phyloP scores from a whole-genome alignment of 2,888 invertebrate species.

The Mesoligia furuncula region DNA sequence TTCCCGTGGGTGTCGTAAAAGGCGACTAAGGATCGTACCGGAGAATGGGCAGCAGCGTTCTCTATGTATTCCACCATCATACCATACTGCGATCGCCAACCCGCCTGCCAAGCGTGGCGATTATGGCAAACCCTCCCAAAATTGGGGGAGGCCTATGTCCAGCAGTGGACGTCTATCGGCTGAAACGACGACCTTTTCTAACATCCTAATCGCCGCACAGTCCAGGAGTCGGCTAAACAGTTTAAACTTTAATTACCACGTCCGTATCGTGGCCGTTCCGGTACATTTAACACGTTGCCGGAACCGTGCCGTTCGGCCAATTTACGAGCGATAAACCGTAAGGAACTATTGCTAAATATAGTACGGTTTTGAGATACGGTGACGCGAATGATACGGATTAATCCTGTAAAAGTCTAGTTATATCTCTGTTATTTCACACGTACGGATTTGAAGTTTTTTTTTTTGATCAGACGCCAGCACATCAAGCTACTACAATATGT shows the following conservation, averaged over 20 bases:
- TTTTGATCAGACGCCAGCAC: too few relatives aligned
- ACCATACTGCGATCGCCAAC: too few relatives aligned
- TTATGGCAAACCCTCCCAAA: too few relatives aligned
- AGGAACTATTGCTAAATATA: conserved; percentile 47
- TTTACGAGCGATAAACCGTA: conserved; percentile 52
- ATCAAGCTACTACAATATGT: too few relatives aligned
- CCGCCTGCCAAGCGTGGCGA: too few relatives aligned
- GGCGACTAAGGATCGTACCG: too few relatives aligned
- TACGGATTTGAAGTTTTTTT: background rate
- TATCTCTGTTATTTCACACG: background rate
- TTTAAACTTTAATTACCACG: conserved; percentile 59
- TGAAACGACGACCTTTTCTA: background rate
- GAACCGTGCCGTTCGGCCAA: conserved; percentile 34
- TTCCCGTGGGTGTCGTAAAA: too few relatives aligned
- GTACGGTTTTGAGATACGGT: background rate
- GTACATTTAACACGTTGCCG: conserved; percentile 64
- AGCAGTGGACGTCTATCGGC: too few relatives aligned
- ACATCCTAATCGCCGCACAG: conserved; percentile 2
- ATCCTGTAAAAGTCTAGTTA: background rate
- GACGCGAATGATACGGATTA: background rate
- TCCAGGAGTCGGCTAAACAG: conserved; percentile 34
- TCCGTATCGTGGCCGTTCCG: conserved; percentile 63
- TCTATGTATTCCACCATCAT: too few relatives aligned
- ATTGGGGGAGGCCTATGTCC: too few relatives aligned
- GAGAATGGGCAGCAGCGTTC: too few relatives aligned